Evolutionary conservation across 2,888 invertebrate species (phyloP).

Genomic region (Griposia aprilina): DNA sequence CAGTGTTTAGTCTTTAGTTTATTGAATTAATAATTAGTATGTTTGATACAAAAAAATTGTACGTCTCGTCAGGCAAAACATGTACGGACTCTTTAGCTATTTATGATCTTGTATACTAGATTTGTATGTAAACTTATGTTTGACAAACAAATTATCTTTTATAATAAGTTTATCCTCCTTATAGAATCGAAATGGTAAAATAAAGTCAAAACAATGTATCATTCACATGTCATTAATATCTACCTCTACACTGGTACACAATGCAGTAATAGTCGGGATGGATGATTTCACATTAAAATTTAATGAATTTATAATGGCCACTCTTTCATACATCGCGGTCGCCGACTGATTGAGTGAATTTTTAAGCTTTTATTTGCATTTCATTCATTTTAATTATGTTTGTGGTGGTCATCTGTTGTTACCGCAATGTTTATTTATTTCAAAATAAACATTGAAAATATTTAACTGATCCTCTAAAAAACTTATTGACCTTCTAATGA

Average conservation of each 20-base stretch:
- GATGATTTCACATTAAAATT: conserved; percentile 47
- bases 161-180: too few species aligned
- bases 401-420: conserved; percentile 11
- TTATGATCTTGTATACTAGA: too few species aligned
- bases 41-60: too few species aligned
- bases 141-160: too few species aligned
- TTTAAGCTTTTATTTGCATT: conserved; percentile 43
- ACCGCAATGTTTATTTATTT: neutral
- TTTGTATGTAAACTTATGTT: too few species aligned
- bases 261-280: conserved; percentile 17
- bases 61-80: too few species aligned
- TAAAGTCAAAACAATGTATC: neutral
- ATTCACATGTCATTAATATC: neutral
- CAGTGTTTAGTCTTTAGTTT: too few species aligned
- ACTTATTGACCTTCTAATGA: too few species aligned
- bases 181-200: neutral
- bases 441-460: too few species aligned
- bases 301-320: conserved; percentile 46
- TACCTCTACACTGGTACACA: conserved; percentile 3
- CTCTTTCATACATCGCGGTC: conserved; percentile 23
- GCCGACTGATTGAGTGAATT: conserved; percentile 49
- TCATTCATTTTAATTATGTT: conserved; percentile 35
- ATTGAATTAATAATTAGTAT: too few species aligned
- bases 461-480: too few species aligned
- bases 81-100: too few species aligned